Evolutionary conservation across 2,113 vertebrate species (phyloP).

Genomic region (Planiliza haematocheilus): DNA sequence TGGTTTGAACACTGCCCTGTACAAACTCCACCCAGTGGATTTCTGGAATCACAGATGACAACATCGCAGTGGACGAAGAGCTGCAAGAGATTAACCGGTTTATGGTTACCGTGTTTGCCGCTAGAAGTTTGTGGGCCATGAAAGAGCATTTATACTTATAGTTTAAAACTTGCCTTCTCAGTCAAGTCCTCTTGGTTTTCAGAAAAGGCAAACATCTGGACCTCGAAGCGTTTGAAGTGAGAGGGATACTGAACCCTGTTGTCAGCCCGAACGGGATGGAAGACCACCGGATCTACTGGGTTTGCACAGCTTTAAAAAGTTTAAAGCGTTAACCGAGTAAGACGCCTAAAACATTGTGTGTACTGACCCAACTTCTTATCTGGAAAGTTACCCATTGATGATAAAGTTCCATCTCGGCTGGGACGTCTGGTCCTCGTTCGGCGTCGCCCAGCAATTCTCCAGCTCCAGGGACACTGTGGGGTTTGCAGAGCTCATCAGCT

Average conservation of each 20-base stretch:
- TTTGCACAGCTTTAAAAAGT: slow-evolving; percentile 73
- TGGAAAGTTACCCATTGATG: slow-evolving; percentile 67
- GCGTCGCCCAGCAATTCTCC: slow-evolving; percentile 82
- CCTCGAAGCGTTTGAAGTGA: slow-evolving; percentile 79
- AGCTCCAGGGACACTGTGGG: slow-evolving; percentile 70
- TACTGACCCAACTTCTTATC: not conserved
- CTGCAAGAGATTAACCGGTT: slow-evolving; percentile 46
- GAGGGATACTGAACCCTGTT: slow-evolving; percentile 66
- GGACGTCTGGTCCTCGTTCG: slow-evolving; percentile 40
- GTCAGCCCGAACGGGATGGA: slow-evolving; percentile 70
- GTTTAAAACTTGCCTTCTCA: slow-evolving; percentile 60
- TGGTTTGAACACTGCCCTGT: slow-evolving; percentile 55
- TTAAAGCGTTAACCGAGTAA: not conserved
- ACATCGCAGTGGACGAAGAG: slow-evolving; percentile 77
- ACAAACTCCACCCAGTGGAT: slow-evolving; percentile 58
- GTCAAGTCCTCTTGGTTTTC: slow-evolving; percentile 37
- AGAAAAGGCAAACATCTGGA: slow-evolving; percentile 79
- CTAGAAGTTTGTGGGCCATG: not conserved
- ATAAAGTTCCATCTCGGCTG: slow-evolving; percentile 79
- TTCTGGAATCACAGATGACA: slow-evolving; percentile 69
- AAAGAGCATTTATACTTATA: not conserved
- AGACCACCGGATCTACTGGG: slow-evolving; percentile 56
- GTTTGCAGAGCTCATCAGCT: slow-evolving; percentile 60
- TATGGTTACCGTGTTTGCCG: not conserved
- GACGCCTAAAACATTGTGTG: not conserved